Conservation (phyloP, 2,888 invertebrate species). For the Marronus borbonicus region DNA sequence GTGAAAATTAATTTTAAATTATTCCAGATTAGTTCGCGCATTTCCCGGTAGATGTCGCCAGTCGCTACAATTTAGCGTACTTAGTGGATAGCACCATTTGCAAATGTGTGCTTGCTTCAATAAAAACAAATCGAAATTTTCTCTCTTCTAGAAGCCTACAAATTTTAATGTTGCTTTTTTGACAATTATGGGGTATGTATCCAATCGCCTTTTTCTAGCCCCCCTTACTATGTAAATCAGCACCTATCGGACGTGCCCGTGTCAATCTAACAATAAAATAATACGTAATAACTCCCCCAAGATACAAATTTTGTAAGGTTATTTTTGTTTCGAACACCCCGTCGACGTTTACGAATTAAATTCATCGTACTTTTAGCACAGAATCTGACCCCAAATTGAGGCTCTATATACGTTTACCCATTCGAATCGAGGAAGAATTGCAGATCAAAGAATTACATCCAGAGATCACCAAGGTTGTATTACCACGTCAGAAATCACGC, state of each 20-base stretch:
- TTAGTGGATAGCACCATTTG: neutral
- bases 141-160: neutral
- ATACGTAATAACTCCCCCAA: slow-evolving; percentile 11
- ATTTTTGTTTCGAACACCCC: neutral
- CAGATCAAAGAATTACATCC: slow-evolving; percentile 64
- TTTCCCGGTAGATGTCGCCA: neutral
- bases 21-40: too few species aligned
- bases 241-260: neutral
- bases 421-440: slow-evolving; percentile 62
- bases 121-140: slow-evolving; percentile 28
- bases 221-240: neutral
- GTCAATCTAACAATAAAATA: neutral
- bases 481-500: slow-evolving; percentile 61
- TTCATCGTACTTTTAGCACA: slow-evolving; percentile 27
- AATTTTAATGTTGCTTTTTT: slow-evolving; percentile 40
- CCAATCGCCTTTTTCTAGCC: neutral
- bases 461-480: slow-evolving; percentile 61
- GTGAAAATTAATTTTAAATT: too few species aligned
- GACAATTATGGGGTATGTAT: slow-evolving; percentile 45
- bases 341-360: neutral
- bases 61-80: neutral
- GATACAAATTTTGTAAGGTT: slow-evolving; percentile 21
- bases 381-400: slow-evolving; percentile 55
- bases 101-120: slow-evolving; percentile 15
- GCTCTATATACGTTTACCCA: slow-evolving; percentile 64